Evolutionary conservation across 2,888 invertebrate genomes (phyloP), one percentile per base, ranked within the genome.

Genomic region (Hanleya hanleyi): DNA sequence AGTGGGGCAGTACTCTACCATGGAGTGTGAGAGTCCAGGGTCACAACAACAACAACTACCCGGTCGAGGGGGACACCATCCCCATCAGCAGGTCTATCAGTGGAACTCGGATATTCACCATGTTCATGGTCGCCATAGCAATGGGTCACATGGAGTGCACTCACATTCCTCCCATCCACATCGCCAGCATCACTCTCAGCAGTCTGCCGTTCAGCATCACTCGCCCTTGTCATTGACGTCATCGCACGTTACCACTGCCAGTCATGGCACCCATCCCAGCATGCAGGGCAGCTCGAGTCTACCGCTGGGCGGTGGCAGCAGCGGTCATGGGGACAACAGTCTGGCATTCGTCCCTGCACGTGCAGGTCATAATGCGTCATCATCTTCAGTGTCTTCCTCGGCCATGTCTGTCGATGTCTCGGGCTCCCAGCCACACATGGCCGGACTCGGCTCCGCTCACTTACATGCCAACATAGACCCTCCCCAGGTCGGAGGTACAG

Each of bases 401-500:
- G 81, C 50, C 77, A 79, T 32, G 76, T 78, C 36, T 51, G 73
- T 22, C 71, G 79, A 41, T 69, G 83, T 70, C 80, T 80, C 73
- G 76, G 76, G 69, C 74, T 78, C 70, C 9, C 68, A 38, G 49
- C 49, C 57, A 18, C 57, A 57, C 66, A 15, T 47, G 76, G 74
- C 50, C 73, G 75, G 77, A 66, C 74, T 77, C 57, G 61, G 76
- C 66, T 75, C 76, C 71, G 50, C 76, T 18, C 76, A 78, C 70
- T 78, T 79, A 36, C 83, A 84, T 62, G 81, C 83, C 71, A 84
- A 86, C 77, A 80, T 90, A 75, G 91, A 90, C 77, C 89, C 90
- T 69, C 87, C 91, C 15, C 90, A 90, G 76, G 87, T 90, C 18
- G 57, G 22, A 9, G 90, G 90, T 51, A 88, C 90, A 68, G 81